These are phyloP conservation scores for Podarcis siculus DNA, from an alignment of 2,797 vertebrate species.

Conservation along the genomic window DNA sequence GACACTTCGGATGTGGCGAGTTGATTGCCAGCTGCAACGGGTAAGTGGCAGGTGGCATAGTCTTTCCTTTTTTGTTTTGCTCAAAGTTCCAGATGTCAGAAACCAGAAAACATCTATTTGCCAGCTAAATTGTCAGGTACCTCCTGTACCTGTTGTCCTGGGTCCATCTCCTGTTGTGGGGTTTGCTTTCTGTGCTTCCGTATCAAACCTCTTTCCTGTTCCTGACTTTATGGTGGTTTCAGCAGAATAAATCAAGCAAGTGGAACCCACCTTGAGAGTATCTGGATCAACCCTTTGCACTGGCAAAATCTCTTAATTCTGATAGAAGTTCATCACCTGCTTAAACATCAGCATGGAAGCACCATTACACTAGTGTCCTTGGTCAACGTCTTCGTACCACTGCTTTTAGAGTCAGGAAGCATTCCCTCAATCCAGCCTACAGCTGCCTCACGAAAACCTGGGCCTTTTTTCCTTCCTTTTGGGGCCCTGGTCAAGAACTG, in stretches of 20 bases:
- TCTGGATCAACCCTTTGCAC: background rate
- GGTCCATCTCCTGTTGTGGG: too few relatives aligned
- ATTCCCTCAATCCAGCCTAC: background rate
- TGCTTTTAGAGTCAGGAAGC: background rate
- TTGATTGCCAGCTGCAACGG: conserved; percentile 96
- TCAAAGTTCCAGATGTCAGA: background rate
- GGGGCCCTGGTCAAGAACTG: background rate
- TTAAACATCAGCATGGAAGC: background rate
- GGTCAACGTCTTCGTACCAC: background rate
- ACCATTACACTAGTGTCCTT: background rate
- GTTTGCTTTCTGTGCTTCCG: too few relatives aligned
- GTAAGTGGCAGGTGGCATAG: conserved; percentile 68
- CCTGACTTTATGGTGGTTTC: background rate
- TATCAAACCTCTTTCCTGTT: background rate
- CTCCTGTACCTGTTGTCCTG: too few relatives aligned
- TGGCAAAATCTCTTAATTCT: background rate
- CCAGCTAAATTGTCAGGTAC: too few relatives aligned
- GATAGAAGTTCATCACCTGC: background rate
- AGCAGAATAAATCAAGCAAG: background rate
- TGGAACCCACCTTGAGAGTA: too few relatives aligned
- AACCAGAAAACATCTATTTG: background rate
- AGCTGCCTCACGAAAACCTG: background rate
- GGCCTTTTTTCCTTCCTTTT: background rate
- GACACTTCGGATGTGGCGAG: conserved; percentile 95
- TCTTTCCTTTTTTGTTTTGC: background rate